Evolutionary conservation across 2,888 invertebrate species (phyloP), one percentile per base, ranked within the genome.

Genomic region (Tipula lateralis): DNA sequence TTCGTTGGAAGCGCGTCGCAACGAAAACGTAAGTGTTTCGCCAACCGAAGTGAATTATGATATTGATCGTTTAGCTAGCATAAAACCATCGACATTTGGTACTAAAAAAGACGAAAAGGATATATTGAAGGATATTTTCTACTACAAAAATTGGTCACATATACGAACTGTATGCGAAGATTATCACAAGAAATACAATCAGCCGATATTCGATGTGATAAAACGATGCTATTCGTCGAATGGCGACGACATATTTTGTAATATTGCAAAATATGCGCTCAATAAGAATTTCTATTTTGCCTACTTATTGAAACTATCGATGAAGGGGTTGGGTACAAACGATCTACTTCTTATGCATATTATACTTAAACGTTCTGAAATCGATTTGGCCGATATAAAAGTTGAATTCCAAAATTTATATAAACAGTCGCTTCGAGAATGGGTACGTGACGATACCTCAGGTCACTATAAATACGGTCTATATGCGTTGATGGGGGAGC

Each of bases 331-430:
- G 82, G 82, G 82, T 6, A 82, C 82, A 30, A 82, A 82, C 1
- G 82, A 82, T 82, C 9, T 82, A 1, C 32, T 82, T 1, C 82
- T 82, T 2, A 82, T 82, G 32, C 82, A 82, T 30, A 82, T 82
- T 30, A 30, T 82, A 29, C n/a, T 30, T 3, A 82, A 32, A 16
- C n/a, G 82, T 6, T 82, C 30, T 1, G 82, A 82, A 9, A 30
- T 82, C 30, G 82, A 82, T 82, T 30, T 82, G n/a, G 82, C n/a
- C 16, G 82, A 82, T 82, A 82, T 82, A 82, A 82, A 82, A 82
- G 6, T 1, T 1, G 82, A 82, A 82, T 82, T 82, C n/a, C 30
- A 30, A 30, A 32, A 29, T 82, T 30, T 82, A 5, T 82, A 32
- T 82, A 82, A 32, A 82, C 29, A 82, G 30, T 82, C 82, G 32